Base-by-base conservation (phyloP, 2,113 vertebrate species). In the Pelusios castaneus region DNA sequence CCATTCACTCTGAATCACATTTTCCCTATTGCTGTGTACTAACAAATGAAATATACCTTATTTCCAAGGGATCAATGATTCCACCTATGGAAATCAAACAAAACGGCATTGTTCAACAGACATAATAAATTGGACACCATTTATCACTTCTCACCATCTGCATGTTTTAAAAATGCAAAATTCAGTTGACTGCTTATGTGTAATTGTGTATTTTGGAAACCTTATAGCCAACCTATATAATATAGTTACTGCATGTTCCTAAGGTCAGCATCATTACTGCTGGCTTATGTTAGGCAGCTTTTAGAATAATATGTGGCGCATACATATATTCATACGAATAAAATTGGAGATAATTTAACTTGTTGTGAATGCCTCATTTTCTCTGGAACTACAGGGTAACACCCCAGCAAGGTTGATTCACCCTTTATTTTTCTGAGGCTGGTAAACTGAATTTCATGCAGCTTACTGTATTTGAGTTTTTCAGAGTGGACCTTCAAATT, bases 1-100 rank as follows among this genome's bases (percentile, higher is more conserved):
- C 89, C 83, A 94, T 85, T 94, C 81, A 54, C 82, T 89, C 47
- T 88, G 90, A 91, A 92, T 92, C 82, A 82, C 88, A 89, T 91
- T 95, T 79, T 31, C 82, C n/a, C 54, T 84, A 70, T 73, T 93
- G 45, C 21, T 5, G 55, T 49, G 43, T 91, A 56, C 84, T 25
- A 38, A 41, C 80, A 92, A 93, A 82, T 63, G 85, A 93, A 91
- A 93, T 52, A 58, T 58, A 58, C 75, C 38, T 88, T 95, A 41
- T 92, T 95, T 92, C 77, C 55, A 75, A 82, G 56, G 70, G 52
- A 63, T 89, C 80, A 92, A 29, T 85, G 82, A 90, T 91, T 95
- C 56, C 24, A 89, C 77, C 82, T 79, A 14, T 51, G 83, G 77
- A 87, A 91, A 95, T 96, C 80, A 88, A 81, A 95, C 78, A 51